Evolutionary conservation across 2,797 vertebrate genomes (phyloP).

Genomic region (Dendrocincla fuliginosa): DNA sequence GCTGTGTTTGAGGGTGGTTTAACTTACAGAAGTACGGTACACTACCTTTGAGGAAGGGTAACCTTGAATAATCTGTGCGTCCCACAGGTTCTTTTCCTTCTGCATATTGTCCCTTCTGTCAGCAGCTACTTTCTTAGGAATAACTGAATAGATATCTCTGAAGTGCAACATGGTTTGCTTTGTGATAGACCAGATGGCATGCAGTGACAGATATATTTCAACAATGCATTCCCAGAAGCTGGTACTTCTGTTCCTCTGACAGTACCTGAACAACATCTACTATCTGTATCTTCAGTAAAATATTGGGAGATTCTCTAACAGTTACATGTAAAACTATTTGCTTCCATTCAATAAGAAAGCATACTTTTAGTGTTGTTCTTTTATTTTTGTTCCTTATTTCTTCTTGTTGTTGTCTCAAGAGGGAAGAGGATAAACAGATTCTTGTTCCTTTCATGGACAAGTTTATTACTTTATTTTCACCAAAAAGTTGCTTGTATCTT

Average conservation of each 20-base stretch:
- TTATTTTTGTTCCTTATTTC: neutral
- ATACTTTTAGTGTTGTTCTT: accelerated
- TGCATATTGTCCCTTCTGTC: neutral
- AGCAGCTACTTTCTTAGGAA: neutral
- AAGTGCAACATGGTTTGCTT: neutral
- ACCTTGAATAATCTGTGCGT: neutral
- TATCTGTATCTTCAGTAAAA: neutral
- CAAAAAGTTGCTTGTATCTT: neutral
- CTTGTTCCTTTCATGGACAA: neutral
- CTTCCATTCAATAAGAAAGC: neutral
- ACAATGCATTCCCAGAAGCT: neutral
- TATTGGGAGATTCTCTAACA: neutral
- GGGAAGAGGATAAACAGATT: neutral
- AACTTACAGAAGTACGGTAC: neutral
- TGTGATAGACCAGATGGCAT: constrained; percentile 1
- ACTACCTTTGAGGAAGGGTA: neutral
- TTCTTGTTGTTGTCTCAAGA: neutral
- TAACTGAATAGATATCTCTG: neutral
- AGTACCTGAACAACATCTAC: neutral
- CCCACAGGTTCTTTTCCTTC: neutral
- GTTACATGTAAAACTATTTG: neutral
- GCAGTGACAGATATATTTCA: neutral
- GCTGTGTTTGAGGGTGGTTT: neutral
- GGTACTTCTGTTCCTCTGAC: neutral
- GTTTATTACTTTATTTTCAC: neutral